Percentiles rank a stretch among this genome's conserved stretches.
Evolutionary conservation across 2,113 vertebrate genomes (phyloP).

Genomic region (Tragulus kanchil): DNA sequence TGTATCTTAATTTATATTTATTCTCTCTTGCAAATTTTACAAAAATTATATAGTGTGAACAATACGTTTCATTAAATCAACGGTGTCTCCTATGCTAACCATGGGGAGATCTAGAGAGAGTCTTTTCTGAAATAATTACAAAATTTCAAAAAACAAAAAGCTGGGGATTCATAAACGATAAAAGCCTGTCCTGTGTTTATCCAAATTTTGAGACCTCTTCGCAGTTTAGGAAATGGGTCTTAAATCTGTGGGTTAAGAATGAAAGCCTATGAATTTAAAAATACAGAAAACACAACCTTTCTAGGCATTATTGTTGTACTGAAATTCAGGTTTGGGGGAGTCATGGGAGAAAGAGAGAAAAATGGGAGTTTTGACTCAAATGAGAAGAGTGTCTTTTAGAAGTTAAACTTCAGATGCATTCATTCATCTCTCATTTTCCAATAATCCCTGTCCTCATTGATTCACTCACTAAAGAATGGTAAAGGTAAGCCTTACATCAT

Average conservation of each 20-base stretch:
- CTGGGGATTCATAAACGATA: background rate
- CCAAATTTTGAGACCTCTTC: background rate
- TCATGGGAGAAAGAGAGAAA: background rate
- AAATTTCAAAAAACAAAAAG: background rate
- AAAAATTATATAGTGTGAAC: background rate
- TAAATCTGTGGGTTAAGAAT: background rate
- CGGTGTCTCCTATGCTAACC: background rate
- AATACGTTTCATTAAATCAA: background rate
- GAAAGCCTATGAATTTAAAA: constrained; percentile 10
- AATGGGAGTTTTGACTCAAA: background rate
- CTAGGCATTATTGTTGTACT: background rate
- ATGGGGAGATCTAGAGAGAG: background rate
- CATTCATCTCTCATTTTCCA: background rate
- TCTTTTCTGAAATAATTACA: background rate
- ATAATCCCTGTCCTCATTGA: background rate
- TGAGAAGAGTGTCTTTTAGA: background rate
- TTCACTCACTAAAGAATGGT: background rate
- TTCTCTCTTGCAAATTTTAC: background rate
- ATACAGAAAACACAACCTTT: constrained; percentile 9
- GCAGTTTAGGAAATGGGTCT: background rate
- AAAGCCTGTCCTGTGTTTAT: background rate
- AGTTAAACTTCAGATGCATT: background rate
- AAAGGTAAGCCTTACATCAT: background rate
- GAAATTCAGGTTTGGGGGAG: constrained; percentile 17
- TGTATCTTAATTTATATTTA: background rate